phyloP scores from a whole-genome alignment of 2,113 vertebrate genomes.

The Gallinago jamesoni region DNA sequence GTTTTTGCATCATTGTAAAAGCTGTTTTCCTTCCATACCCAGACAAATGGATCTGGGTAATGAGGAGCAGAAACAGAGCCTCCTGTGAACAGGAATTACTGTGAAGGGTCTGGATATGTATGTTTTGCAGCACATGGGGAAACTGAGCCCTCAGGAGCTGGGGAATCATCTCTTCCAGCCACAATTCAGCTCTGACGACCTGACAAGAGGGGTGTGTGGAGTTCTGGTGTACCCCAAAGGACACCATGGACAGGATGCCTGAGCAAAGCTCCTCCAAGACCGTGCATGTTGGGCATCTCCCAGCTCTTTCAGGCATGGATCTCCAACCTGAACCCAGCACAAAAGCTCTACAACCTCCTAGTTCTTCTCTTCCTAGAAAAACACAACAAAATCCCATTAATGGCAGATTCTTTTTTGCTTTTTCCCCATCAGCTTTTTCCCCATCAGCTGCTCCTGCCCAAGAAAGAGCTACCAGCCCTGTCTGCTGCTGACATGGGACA shows the following conservation, averaged over 20 bases:
- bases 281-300: fast-evolving
- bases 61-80: not conserved
- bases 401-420: not conserved
- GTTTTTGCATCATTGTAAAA: not conserved
- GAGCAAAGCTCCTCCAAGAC: not conserved
- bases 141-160: not conserved
- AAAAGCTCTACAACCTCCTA: not conserved
- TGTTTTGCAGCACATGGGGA: not conserved
- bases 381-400: fast-evolving
- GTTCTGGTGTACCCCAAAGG: fast-evolving
- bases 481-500: fast-evolving
- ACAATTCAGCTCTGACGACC: fast-evolving
- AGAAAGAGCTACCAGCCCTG: fast-evolving
- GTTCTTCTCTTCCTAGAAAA: not conserved
- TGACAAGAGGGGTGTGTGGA: not conserved
- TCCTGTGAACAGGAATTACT: not conserved
- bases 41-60: not conserved
- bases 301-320: not conserved
- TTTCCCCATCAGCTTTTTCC: not conserved
- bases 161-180: not conserved
- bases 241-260: fast-evolving
- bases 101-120: fast-evolving
- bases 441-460: not conserved
- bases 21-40: not conserved
- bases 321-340: not conserved